These are phyloP conservation scores for Lottia gigantea DNA, from an alignment of 2,888 invertebrate species.

Conservation along the genomic window DNA sequence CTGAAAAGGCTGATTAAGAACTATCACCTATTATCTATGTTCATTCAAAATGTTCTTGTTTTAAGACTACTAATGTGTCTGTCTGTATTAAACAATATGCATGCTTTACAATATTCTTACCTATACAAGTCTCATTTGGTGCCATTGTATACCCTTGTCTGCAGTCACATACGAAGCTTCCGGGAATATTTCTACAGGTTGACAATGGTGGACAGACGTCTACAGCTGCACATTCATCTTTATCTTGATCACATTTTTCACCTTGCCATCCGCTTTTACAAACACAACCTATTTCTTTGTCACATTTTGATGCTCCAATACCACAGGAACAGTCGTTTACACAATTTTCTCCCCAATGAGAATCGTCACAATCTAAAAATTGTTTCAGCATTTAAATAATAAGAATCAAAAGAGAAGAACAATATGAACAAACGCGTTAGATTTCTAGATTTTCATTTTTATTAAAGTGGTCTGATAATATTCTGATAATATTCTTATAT, in stretches of 20 bases:
- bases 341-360: conserved; percentile 29
- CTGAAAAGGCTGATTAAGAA: too few relatives aligned
- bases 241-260: conserved; percentile 20
- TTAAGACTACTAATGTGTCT: too few relatives aligned
- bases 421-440: too few relatives aligned
- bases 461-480: too few relatives aligned
- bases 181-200: conserved; percentile 26
- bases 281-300: conserved; percentile 21
- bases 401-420: too few relatives aligned
- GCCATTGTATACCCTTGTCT: conserved; percentile 19
- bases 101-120: conserved; percentile 12
- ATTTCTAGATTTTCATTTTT: too few relatives aligned
- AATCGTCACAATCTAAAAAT: conserved; percentile 27
- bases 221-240: conserved; percentile 23
- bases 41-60: too few relatives aligned
- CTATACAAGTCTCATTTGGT: conserved; percentile 25
- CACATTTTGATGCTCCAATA: conserved; percentile 20
- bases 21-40: too few relatives aligned
- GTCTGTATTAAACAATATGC: not conserved
- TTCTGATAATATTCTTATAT: too few relatives aligned
- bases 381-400: not conserved
- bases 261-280: conserved; percentile 28
- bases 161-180: conserved; percentile 27
- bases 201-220: conserved; percentile 14
- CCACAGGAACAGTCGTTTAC: conserved; percentile 27